Base-by-base conservation (phyloP, 2,888 invertebrate species). In the Ditylenchus weischeri region DNA sequence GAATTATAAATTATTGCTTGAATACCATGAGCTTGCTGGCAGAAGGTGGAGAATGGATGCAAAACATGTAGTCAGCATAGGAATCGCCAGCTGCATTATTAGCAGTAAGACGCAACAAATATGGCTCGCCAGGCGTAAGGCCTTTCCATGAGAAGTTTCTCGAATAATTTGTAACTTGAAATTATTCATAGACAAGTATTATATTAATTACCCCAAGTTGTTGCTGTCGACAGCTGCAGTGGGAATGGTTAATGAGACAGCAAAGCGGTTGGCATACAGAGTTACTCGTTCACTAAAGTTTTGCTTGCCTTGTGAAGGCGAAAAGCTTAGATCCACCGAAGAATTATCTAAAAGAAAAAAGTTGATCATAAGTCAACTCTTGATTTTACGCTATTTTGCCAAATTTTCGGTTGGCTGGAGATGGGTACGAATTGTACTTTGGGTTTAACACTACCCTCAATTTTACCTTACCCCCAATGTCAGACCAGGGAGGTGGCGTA, bases 81-180 rank as follows among this genome's bases (percentile, higher is more conserved):
- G 60, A 43, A 35, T 13, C 29, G 10, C 69, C 69, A 18, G 43
- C 51, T 18, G 23, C 51, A 47, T 69, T 69, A 36, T 65, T 54
- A 7, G 71, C 71, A 5, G 57, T 21, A 13, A 71, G 21, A 18
- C 60, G 63, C 10, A 71, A 19, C 38, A 70, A 50, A 47, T 70
- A 71, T 8, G 21, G 29, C 43, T 51, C 19, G 29, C 65, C 69
- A 51, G 57, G 66, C 43, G 47, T 18, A 3, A 68, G n/a, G 8
- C 69, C 69, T 6, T 29, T 35, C 62, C 62, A 61, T n/a, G 29
- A 18, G 13, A 7, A 18, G 23, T 61, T 38, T 7, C 62, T 61
- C 51, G 48, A 61, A 18, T 5, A 5, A 61, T 21, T 4, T 51
- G 6, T 18, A 18, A 29, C 35, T 58, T 29, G 23, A 23, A 29